These are phyloP conservation scores for Mesocricetus auratus DNA, from an alignment of 2,113 vertebrate genomes.

Conservation along the genomic window DNA sequence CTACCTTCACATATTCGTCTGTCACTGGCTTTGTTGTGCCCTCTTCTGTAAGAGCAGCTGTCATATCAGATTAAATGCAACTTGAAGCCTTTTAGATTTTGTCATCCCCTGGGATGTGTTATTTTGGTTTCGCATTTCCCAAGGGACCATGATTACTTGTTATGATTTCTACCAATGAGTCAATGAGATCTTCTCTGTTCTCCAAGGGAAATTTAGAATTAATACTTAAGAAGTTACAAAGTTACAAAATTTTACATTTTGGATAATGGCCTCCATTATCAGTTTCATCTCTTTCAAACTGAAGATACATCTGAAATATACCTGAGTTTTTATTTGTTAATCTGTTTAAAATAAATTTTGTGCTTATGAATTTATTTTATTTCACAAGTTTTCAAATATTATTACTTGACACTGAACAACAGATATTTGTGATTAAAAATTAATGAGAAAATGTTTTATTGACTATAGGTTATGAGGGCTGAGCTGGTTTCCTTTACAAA, in stretches of 20 bases:
- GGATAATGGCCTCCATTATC: neutral
- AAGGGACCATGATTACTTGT: neutral
- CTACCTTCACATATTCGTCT: neutral
- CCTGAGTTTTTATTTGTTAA: neutral
- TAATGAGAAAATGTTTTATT: neutral
- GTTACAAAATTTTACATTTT: neutral
- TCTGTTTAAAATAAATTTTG: constrained; percentile 46
- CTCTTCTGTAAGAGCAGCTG: neutral
- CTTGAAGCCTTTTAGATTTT: neutral
- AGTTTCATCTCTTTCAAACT: neutral
- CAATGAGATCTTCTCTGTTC: neutral
- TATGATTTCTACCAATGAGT: neutral
- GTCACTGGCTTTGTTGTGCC: neutral
- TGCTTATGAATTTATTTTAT: neutral
- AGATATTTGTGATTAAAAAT: neutral
- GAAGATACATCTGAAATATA: neutral
- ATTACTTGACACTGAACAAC: neutral
- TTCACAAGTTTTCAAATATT: neutral
- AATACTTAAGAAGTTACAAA: neutral
- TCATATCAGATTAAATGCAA: neutral
- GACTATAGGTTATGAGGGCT: neutral
- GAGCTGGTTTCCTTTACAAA: neutral
- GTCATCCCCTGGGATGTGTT: neutral
- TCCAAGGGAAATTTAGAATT: neutral
- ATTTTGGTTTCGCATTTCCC: neutral